Conservation (phyloP, 2,888 invertebrate species). For the Agrochola macilenta region DNA sequence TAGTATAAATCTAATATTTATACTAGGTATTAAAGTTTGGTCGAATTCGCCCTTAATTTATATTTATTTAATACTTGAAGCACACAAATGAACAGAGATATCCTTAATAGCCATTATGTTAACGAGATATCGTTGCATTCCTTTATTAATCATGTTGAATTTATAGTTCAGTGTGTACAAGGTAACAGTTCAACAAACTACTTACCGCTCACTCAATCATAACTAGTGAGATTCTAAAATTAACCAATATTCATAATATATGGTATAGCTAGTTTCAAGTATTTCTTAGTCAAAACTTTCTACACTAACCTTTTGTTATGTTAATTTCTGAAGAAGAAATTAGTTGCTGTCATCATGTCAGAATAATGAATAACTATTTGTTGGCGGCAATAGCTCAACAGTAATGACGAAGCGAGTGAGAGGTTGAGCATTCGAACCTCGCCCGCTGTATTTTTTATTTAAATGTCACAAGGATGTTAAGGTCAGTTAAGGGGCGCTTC, state of each 20-base stretch:
- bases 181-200: neutral
- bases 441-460: neutral
- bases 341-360: slow-evolving; percentile 22
- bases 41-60: too few species aligned
- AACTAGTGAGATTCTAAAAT: neutral
- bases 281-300: slow-evolving; percentile 32
- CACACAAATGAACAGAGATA: too few species aligned
- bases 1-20: too few species aligned
- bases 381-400: neutral
- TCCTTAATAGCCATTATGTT: too few species aligned
- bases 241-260: neutral
- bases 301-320: slow-evolving; percentile 35
- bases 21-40: too few species aligned
- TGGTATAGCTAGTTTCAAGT: neutral
- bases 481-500: too few species aligned
- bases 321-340: slow-evolving; percentile 35
- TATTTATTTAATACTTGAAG: too few species aligned
- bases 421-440: neutral
- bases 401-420: neutral
- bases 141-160: too few species aligned
- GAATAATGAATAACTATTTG: slow-evolving; percentile 10
- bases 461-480: too few species aligned
- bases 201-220: too few species aligned
- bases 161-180: neutral
- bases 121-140: too few species aligned